phyloP scores from a whole-genome alignment of 2,113 vertebrate species.

The Nerophis ophidion region DNA sequence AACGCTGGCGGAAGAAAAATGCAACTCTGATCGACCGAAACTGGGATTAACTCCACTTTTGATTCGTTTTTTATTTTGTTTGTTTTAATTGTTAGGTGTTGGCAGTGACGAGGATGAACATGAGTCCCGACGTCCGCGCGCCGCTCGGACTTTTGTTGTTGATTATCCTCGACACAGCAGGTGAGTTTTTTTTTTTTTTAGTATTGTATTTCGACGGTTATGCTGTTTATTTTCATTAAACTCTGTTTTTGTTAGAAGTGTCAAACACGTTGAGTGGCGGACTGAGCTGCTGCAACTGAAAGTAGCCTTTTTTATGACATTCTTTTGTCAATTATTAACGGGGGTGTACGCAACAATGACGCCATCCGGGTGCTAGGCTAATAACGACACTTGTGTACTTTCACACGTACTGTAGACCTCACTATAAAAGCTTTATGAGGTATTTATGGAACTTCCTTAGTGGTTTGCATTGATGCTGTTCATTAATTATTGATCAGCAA shows the following conservation, averaged over 20 bases:
- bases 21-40: not conserved
- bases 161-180: slow-evolving; percentile 38
- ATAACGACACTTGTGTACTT: not conserved
- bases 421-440: slow-evolving; percentile 43
- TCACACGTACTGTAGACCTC: slow-evolving; percentile 12
- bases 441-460: slow-evolving; percentile 47
- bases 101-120: slow-evolving; percentile 12
- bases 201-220: too few species aligned
- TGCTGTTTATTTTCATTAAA: not conserved
- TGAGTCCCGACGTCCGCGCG: slow-evolving; percentile 27
- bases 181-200: slow-evolving; percentile 29
- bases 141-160: slow-evolving; percentile 35
- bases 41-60: not conserved
- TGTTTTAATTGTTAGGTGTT: not conserved
- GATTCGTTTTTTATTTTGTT: not conserved
- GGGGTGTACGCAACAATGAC: not conserved
- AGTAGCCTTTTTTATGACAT: not conserved
- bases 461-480: slow-evolving; percentile 40
- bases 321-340: not conserved
- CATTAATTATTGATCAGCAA: slow-evolving; percentile 68
- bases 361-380: too few species aligned
- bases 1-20: slow-evolving; percentile 2
- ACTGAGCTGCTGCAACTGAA: not conserved
- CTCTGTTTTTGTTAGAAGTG: not conserved
- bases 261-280: too few species aligned